Percentiles rank a stretch among this genome's conserved stretches.
These are phyloP conservation scores for Panorpa germanica DNA, from an alignment of 2,888 invertebrate species.

Conservation along the genomic window DNA sequence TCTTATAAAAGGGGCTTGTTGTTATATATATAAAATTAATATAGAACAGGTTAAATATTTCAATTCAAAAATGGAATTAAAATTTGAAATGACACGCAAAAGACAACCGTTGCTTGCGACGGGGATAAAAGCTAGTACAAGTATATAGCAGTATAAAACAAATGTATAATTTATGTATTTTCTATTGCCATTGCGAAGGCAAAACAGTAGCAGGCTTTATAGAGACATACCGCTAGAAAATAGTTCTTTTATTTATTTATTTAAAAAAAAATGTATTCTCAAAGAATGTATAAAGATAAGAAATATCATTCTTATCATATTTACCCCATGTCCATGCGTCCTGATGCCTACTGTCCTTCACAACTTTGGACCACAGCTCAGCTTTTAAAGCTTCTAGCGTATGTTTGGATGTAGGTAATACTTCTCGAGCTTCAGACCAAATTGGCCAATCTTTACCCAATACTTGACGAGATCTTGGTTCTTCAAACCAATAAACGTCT, in stretches of 20 bases:
- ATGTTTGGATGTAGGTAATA: conserved; percentile 64
- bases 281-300: neutral
- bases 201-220: neutral
- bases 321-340: conserved; percentile 81
- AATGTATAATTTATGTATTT: neutral
- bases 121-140: no score
- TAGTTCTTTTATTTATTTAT: neutral
- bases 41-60: no score
- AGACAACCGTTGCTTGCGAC: no score
- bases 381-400: conserved; percentile 59
- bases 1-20: neutral
- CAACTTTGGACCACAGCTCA: conserved; percentile 71
- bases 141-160: neutral
- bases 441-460: conserved; percentile 60
- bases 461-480: conserved; percentile 54
- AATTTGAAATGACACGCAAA: no score
- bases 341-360: conserved; percentile 68
- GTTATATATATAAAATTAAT: no score
- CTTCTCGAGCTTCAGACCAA: conserved; percentile 66
- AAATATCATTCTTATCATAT: conserved; percentile 9
- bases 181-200: neutral
- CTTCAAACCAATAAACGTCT: conserved; percentile 82
- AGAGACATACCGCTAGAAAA: neutral
- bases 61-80: no score
- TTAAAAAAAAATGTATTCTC: neutral